These are phyloP conservation scores for Aphis gossypii DNA, from an alignment of 1,140 invertebrate species.

Conservation along the genomic window DNA sequence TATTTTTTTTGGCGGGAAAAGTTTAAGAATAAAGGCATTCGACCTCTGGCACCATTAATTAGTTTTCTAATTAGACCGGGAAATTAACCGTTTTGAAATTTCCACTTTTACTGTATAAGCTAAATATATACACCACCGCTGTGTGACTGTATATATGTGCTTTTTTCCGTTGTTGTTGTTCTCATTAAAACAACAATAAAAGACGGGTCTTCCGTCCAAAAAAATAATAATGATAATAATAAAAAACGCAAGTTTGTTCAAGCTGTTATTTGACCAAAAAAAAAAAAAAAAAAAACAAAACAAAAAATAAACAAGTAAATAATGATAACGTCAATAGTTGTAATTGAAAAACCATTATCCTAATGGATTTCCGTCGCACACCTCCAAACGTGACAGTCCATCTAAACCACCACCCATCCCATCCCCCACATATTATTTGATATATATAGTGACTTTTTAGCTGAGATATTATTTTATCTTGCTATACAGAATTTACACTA, in stretches of 20 bases:
- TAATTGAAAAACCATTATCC: slow-evolving; percentile 40
- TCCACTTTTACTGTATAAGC: slow-evolving; percentile 38
- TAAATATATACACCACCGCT: background rate
- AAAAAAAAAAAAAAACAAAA: background rate
- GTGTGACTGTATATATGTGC: background rate
- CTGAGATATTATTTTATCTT: slow-evolving; percentile 18
- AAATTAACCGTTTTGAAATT: slow-evolving; percentile 54
- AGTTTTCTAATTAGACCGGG: slow-evolving; percentile 54
- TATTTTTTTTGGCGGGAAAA: slow-evolving; percentile 49
- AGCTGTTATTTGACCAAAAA: slow-evolving; percentile 37
- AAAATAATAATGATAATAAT: slow-evolving; percentile 33
- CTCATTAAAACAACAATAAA: slow-evolving; percentile 52
- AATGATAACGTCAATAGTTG: slow-evolving; percentile 9
- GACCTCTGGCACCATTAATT: slow-evolving; percentile 46
- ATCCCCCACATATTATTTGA: background rate
- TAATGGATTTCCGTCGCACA: slow-evolving; percentile 43
- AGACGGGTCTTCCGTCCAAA: background rate
- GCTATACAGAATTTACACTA: background rate
- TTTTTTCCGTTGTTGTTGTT: slow-evolving; percentile 15
- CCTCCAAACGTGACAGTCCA: background rate
- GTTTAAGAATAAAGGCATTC: slow-evolving; percentile 53
- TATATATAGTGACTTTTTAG: background rate
- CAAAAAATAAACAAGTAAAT: slow-evolving; percentile 34
- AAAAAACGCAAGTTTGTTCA: slow-evolving; percentile 28
- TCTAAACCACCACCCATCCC: background rate